Evolutionary conservation across 2,113 vertebrate species (phyloP), one percentile per base, ranked within the genome.

Genomic region (Verasper variegatus): DNA sequence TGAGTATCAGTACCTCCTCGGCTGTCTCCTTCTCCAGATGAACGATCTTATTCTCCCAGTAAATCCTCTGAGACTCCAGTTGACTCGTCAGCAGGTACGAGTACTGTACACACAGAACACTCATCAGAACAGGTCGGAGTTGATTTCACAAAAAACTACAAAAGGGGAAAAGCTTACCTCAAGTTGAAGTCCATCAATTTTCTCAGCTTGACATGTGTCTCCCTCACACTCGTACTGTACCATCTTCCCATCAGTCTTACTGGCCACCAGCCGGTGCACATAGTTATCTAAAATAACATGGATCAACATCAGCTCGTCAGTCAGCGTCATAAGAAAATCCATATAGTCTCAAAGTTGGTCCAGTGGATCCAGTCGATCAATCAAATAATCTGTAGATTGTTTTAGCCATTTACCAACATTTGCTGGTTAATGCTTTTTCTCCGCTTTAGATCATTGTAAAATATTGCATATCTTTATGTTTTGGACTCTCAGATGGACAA

Each of bases 41-140:
- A 35, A 96, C 96, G 1, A 99, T 98, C 93, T 99, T 99, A 87
- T 99, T 99, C 92, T 99, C 98, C 98, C 98, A 99, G 81, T 98
- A 99, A 86, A 99, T 96, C 24, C 98, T 93, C 52, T 99, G 98
- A 2, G 98, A 99, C 64, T 99, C 98, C 94, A 99, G 94, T 82
- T 99, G 98, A 83, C 98, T 99, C 0, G 98, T 99, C 80, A 99
- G 94, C 88, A 99, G 90, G 86, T 99, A 98, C 0, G 98, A 99
- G 86, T 99, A 99, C 98, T 99, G 82, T 23, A 21, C 17, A 80
- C 69, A 74, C 1, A 3, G 12, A n/a, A 4, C 4, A 54, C 0
- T 20, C 0, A 8, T 81, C 18, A 54, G 10, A 49, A 14, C 10
- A 18, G 4, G 14, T 51, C 21, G 2, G 13, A 9, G 2, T 2